Evolutionary conservation across 2,888 invertebrate genomes (phyloP), one percentile per base, ranked within the genome.

Genomic region (Netelia inedita): DNA sequence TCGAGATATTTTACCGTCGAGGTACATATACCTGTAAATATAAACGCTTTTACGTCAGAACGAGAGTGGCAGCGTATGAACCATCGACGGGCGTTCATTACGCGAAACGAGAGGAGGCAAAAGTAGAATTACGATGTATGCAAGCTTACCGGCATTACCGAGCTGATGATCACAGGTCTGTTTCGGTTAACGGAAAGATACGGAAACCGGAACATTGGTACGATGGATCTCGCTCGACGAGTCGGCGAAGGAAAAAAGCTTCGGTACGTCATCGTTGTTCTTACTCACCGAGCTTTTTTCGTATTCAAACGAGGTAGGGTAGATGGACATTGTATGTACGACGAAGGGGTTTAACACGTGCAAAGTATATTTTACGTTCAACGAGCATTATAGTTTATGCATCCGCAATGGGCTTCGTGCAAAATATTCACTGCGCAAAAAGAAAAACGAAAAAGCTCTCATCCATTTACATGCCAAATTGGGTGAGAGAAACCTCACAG

Each of bases 21-120:
- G 35, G 35, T 8, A 35, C 6, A 8, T 35, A 0, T 6, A 0
- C 35, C 6, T 35, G 3, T 35, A 35, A 35, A 6, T 35, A 6
- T 35, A 3, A 35, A 63, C 1, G 21, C 1, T 41, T 66, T 66
- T 35, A 35, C 35, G 35, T 46, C 6, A 66, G 21, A 41, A 46
- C 66, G 21, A 14, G 43, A 41, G 11, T 10, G 6, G 19, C 35
- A 16, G 10, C 14, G 11, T 46, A 46, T 0, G 11, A 46, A 35
- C 3, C 6, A 35, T 35, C 35, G 35, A 1, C 3, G 35, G 35
- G 21, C 23, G 19, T 50, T 74, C 43, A 50, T 50, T 55, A 65
- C 55, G 65, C 16, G 23, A 65, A 79, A 65, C 41, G 55, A 50
- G 50, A 69, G 16, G 43, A 63, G 71, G 50, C 63, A 72, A 65